Base-by-base conservation (phyloP, 2,888 invertebrate genomes). In the Ochlodes sylvanus region DNA sequence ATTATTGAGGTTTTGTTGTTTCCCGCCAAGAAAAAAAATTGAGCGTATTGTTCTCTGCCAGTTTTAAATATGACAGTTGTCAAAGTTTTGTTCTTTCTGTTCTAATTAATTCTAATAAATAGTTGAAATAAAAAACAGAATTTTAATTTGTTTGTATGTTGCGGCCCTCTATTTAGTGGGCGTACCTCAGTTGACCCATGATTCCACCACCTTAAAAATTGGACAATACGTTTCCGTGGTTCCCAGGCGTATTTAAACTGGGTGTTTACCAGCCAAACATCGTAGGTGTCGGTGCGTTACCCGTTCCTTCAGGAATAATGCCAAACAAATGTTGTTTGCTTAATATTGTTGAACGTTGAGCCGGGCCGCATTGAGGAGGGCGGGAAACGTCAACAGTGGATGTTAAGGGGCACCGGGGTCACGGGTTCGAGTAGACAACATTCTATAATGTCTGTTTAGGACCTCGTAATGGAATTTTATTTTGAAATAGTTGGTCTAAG, bases 261-360 rank as follows among this genome's bases (percentile, higher is more conserved):
- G 69, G 69, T 87, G 78, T 90, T 89, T 89, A 78, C 79, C 77
- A 75, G 57, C 76, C 81, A 85, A 86, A 85, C 79, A 84, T 77
- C 75, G 84, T 82, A 89, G 90, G 90, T 90, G 90, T 87, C 82
- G 84, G 84, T 72, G 77, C 81, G 86, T 84, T 79, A 82, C 80
- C 83, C 82, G 79, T 81, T 80, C 78, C 80, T 78, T 75, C 74
- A 74, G 79, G 73, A 74, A 77, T 81, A 79, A 81, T 80, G 79
- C 76, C 78, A 75, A 79, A 77, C 76, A 79, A 76, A 79, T 77
- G 56, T 76, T 83, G 79, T 82, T 84, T 81, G 75, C 21, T 71
- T 69, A 74, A 27, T 73, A 76, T 78, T 64, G 61, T 44, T 50
- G 57, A 15, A 27, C 15, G 14, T 63, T 63, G n/a, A n/a, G n/a